Evolutionary conservation across 2,888 invertebrate species (phyloP).

Genomic region (Himalopsyche anomala): DNA sequence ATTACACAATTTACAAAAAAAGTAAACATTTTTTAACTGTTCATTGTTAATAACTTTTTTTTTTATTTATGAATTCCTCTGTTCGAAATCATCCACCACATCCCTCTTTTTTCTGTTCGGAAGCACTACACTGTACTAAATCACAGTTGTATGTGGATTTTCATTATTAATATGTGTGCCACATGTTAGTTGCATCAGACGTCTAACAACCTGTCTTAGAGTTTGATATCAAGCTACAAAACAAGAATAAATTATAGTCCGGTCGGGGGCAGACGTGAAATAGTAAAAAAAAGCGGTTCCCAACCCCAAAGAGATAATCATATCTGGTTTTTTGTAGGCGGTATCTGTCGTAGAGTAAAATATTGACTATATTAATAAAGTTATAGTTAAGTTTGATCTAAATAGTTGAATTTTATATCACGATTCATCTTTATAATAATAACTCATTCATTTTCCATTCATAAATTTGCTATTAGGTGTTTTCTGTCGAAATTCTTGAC

Average conservation of each 20-base stretch:
- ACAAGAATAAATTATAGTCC: constrained; percentile 36
- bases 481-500: too few species aligned
- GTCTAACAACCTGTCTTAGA: constrained; percentile 47
- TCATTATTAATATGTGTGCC: constrained; percentile 41
- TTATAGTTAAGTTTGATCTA: too few species aligned
- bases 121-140: background rate
- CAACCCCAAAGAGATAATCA: constrained; percentile 9
- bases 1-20: too few species aligned
- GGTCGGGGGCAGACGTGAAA: background rate
- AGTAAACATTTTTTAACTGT: too few species aligned
- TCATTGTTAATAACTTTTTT: too few species aligned
- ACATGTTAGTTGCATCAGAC: constrained; percentile 19
- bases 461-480: too few species aligned
- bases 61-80: too few species aligned
- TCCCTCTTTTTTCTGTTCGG: too few species aligned
- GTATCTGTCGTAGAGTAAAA: background rate
- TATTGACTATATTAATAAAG: background rate
- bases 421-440: too few species aligned
- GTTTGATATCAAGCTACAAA: constrained; percentile 24
- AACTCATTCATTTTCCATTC: too few species aligned
- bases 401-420: too few species aligned
- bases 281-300: constrained; percentile 31
- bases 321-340: background rate
- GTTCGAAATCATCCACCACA: too few species aligned
- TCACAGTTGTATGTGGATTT: background rate